phyloP scores from a whole-genome alignment of 1,140 invertebrate genomes.

The Steinernema khuongi region DNA sequence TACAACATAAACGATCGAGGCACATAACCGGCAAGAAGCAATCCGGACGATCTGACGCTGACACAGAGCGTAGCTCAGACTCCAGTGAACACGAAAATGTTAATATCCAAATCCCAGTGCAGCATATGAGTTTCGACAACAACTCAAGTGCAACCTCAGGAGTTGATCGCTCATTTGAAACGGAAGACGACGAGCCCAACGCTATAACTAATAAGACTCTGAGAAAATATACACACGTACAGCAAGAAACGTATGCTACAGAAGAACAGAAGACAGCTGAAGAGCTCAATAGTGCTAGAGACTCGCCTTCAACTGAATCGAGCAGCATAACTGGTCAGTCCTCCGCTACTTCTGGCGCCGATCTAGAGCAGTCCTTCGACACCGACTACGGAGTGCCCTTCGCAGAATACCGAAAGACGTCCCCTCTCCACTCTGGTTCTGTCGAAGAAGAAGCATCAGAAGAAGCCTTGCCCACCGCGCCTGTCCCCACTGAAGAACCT shows the following conservation, averaged over 20 bases:
- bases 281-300: not conserved
- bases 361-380: not conserved
- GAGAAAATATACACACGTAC: not conserved
- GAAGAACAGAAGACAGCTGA: too few relatives aligned
- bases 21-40: not conserved
- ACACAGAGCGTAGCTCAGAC: not conserved
- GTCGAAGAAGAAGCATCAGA: constrained; percentile 13
- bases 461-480: constrained; percentile 5
- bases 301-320: constrained; percentile 1
- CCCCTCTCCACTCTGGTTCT: not conserved
- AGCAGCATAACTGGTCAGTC: not conserved
- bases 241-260: constrained; percentile 13
- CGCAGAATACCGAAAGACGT: not conserved
- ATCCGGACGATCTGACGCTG: not conserved
- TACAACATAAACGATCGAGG: not conserved
- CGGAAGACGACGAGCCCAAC: not conserved
- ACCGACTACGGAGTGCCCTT: not conserved
- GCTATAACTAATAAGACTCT: not conserved
- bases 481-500: not conserved
- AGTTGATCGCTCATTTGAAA: not conserved
- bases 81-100: not conserved
- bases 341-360: constrained; percentile 9
- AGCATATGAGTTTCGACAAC: not conserved
- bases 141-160: not conserved
- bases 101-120: too few relatives aligned